These are phyloP conservation scores for Astreopora myriophthalma DNA, from an alignment of 64 coral and sea anemone genomes.

Conservation along the genomic window DNA sequence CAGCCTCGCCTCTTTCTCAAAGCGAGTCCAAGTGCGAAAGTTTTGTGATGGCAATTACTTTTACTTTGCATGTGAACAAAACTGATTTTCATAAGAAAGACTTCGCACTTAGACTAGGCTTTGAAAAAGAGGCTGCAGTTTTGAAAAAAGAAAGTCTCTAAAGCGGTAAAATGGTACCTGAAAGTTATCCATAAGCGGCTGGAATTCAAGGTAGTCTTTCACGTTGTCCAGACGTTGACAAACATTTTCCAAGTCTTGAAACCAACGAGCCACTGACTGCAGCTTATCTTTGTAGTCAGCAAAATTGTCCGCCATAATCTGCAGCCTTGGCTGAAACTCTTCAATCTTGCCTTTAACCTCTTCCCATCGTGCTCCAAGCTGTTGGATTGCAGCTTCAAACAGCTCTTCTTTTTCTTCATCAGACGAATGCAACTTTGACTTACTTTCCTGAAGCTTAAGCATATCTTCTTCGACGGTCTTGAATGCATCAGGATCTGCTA, in stretches of 20 bases:
- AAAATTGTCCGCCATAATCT: slow-evolving; percentile 61
- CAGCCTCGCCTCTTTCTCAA: no score
- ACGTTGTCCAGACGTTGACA: slow-evolving; percentile 53
- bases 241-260: slow-evolving; percentile 26
- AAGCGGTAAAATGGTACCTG: slow-evolving; percentile 50
- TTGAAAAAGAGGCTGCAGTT: no score
- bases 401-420: slow-evolving; percentile 53
- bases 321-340: slow-evolving; percentile 30
- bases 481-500: slow-evolving; percentile 25
- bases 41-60: no score
- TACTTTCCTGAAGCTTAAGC: slow-evolving; percentile 44
- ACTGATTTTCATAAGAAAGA: no score
- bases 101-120: no score
- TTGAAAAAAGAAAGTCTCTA: no score
- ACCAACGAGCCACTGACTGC: slow-evolving; percentile 38
- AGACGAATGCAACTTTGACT: slow-evolving; percentile 31
- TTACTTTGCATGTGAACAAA: no score
- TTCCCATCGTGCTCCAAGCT: slow-evolving; percentile 34
- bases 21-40: no score
- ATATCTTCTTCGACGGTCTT: slow-evolving; percentile 54
- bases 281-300: slow-evolving; percentile 63
- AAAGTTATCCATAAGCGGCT: slow-evolving; percentile 70
- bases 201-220: slow-evolving; percentile 71
- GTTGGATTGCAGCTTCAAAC: slow-evolving; percentile 28
- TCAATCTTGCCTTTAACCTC: slow-evolving; percentile 41